Percentiles rank a stretch among this genome's conserved stretches.
Conservation (phyloP, 2,888 invertebrate species). For the Empis livida region DNA sequence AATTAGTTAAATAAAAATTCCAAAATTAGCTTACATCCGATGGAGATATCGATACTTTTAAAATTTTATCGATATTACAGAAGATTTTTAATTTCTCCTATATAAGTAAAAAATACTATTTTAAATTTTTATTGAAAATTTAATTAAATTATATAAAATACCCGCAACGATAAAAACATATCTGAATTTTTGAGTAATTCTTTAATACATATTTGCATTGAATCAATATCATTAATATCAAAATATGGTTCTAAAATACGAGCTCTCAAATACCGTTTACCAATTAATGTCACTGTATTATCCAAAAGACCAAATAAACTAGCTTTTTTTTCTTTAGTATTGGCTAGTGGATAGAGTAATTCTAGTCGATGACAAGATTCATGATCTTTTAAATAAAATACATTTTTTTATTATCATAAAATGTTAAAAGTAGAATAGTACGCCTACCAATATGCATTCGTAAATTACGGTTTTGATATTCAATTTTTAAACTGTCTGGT, state of each 20-base stretch:
- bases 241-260: constrained; percentile 69
- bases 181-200: constrained; percentile 41
- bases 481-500: constrained; percentile 61
- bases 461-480: constrained; percentile 69
- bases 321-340: constrained; percentile 33
- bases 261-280: constrained; percentile 64
- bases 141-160: constrained; percentile 1
- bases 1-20: neutral
- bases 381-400: constrained; percentile 46
- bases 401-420: neutral
- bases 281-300: constrained; percentile 57
- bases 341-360: constrained; percentile 45
- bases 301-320: constrained; percentile 55
- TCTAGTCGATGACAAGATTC: constrained; percentile 69
- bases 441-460: constrained; percentile 69
- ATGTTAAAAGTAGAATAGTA: neutral
- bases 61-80: neutral
- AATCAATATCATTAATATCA: constrained; percentile 49
- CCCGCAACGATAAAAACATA: constrained; percentile 20
- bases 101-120: neutral
- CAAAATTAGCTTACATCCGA: neutral
- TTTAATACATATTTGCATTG: constrained; percentile 58
- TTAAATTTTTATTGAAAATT: constrained; percentile 30
- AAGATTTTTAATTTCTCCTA: neutral
- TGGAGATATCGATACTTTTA: neutral